Conservation (phyloP, 2,113 vertebrate species). For the Campylomormyrus tamandua region DNA sequence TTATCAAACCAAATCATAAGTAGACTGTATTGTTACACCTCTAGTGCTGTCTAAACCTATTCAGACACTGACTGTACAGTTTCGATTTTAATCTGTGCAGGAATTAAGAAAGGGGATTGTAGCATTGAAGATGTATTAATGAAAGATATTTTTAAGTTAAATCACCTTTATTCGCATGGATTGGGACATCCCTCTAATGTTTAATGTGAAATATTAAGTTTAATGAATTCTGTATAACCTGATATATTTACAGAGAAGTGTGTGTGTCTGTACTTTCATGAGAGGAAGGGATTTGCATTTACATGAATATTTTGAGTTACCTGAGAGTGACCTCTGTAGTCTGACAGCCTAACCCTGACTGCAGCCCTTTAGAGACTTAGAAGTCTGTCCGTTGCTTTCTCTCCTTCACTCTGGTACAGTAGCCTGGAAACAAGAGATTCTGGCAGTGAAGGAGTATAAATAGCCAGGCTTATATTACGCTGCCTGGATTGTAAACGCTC, state of each 20-base stretch:
- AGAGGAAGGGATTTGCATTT: neutral
- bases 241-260: neutral
- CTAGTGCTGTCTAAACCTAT: neutral
- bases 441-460: constrained; percentile 10
- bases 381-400: neutral
- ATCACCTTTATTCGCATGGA: neutral
- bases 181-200: neutral
- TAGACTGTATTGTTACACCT: neutral
- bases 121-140: neutral
- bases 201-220: neutral
- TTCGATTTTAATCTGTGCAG: neutral
- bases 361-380: neutral
- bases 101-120: neutral
- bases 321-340: neutral
- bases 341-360: neutral
- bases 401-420: neutral
- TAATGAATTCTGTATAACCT: neutral
- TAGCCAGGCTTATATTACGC: constrained; percentile 12
- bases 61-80: neutral
- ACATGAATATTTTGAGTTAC: neutral
- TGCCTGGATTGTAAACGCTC: neutral
- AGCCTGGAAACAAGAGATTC: neutral
- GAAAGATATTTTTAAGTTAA: neutral
- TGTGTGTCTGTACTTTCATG: neutral
- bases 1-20: neutral